Base-by-base conservation (phyloP, 2,888 invertebrate genomes). In the Anodontia alba region DNA sequence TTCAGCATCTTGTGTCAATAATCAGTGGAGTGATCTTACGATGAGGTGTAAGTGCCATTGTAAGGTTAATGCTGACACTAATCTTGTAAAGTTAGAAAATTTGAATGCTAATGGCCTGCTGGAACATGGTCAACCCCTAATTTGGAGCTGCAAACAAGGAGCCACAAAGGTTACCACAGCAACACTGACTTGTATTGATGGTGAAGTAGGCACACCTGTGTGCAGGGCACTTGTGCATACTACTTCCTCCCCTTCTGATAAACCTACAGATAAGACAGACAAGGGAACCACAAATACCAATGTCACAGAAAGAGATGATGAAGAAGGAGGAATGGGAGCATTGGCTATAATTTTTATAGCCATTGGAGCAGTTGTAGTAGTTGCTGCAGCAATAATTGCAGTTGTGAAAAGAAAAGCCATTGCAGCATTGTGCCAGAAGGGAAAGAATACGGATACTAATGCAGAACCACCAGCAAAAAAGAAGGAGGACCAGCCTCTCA, bases 91-190 rank as follows among this genome's bases (percentile, higher is more conserved):
- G 8, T 12, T 77, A 12, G 2, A 51, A 8, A 73, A 73, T 42
- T 36, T 71, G 5, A 29, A 62, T n/a, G 46, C 29, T n/a, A 36
- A 33, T 33, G 77, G 73, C n/a, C 71, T 49, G 17, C 42, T 77
- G 23, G 62, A 73, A 20, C 73, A 77, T 54, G 20, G 15, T 26
- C 23, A 73, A 7, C 38, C 51, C 5, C 36, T 77, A 20, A 31
- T 67, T 0, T 77, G 77, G 77, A 77, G 73, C 20, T 77, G 77
- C 49, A 73, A 68, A 43, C 66, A 73, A 10, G 67, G 67, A 33
- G 46, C 51, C 12, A 42, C 0, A 10, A 77, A 77, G 66, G 43
- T 1, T 2, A 26, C n/a, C 17, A 67, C 20, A 20, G n/a, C 15
- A 38, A 1, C 66, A 38, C 31, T 67, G 36, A 42, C 17, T 38